Evolutionary conservation across 2,888 invertebrate species (phyloP).

Genomic region (Chymomyza caudatula): DNA sequence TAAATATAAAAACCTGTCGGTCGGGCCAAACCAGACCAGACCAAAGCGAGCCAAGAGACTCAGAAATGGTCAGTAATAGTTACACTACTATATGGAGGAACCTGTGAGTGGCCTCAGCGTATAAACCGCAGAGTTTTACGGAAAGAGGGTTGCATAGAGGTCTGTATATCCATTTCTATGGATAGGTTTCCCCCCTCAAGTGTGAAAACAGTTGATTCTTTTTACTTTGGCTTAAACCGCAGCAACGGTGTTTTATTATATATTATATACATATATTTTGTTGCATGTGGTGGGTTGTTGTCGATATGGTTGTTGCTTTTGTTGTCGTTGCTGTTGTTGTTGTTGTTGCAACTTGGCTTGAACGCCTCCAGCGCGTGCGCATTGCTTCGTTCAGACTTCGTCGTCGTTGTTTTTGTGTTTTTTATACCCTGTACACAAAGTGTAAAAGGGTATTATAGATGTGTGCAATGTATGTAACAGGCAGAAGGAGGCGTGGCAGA

Average conservation of each 20-base stretch:
- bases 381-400: not conserved
- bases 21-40: not conserved
- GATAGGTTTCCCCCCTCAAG: not conserved
- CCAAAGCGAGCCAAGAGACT: not conserved
- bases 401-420: slow-evolving; percentile 6
- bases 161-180: not conserved
- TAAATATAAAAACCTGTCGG: not conserved
- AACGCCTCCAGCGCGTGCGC: slow-evolving; percentile 1
- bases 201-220: not conserved
- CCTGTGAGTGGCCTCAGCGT: not conserved
- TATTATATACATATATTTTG: not conserved
- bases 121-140: not conserved
- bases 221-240: not conserved
- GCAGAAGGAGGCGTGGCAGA: too few species aligned
- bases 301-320: not conserved
- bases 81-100: not conserved
- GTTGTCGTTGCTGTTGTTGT: not conserved
- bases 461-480: too few species aligned
- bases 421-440: too few species aligned
- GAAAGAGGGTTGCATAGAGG: not conserved
- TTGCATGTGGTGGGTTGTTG: not conserved
- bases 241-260: not conserved
- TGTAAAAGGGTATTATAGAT: too few species aligned
- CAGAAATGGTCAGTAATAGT: not conserved
- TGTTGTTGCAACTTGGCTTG: not conserved